These are phyloP conservation scores for Plutomurus gul DNA, from an alignment of 1,140 invertebrate species.

Conservation along the genomic window DNA sequence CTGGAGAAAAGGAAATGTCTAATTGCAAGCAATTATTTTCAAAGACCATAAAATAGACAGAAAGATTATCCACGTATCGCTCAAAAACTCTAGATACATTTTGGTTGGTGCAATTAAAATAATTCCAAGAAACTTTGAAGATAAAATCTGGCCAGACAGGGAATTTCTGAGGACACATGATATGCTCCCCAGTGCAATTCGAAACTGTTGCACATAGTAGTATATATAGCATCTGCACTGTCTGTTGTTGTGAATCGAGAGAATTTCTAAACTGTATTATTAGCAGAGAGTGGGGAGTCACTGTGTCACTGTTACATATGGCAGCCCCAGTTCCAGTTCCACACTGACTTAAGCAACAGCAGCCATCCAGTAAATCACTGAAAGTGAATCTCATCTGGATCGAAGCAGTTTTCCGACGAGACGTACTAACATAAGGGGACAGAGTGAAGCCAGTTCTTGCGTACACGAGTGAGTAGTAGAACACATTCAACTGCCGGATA, in stretches of 20 bases:
- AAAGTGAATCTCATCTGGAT: too few species aligned
- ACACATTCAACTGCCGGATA: background rate
- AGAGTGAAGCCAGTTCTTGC: background rate
- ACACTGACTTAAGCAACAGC: background rate
- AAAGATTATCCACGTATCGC: background rate
- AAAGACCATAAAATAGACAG: background rate
- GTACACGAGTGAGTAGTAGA: background rate
- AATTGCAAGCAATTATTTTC: too few species aligned
- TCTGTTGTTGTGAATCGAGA: background rate
- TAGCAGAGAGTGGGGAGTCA: background rate
- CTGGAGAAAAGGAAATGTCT: too few species aligned
- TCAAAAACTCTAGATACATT: too few species aligned
- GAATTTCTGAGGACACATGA: background rate
- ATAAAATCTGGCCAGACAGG: background rate
- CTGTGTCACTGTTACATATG: background rate
- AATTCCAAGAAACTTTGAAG: background rate
- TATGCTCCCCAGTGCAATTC: background rate
- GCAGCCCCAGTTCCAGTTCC: background rate
- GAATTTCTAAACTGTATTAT: background rate
- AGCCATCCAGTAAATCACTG: background rate
- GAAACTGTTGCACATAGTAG: constrained; percentile 17
- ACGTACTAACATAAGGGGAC: too few species aligned
- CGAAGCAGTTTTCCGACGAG: too few species aligned
- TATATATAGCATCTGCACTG: background rate
- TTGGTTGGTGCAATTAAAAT: too few species aligned